Conservation (phyloP, 2,888 invertebrate genomes). For the Galerucella nymphaeae region DNA sequence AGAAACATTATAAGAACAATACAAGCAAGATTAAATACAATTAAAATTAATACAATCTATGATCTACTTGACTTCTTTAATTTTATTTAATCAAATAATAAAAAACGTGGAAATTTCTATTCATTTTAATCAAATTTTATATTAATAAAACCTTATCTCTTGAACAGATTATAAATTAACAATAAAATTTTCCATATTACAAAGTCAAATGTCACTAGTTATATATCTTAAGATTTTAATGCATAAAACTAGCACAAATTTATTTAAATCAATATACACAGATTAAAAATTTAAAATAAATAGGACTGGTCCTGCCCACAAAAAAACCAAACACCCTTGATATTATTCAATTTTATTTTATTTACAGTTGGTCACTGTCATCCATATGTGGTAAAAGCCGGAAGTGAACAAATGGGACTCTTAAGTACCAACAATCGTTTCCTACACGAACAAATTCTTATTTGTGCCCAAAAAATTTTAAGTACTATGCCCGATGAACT, state of each 20-base stretch:
- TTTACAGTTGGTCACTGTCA: constrained; percentile 96
- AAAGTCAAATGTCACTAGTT: neutral
- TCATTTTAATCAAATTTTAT: neutral
- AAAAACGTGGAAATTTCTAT: neutral
- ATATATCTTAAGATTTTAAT: neutral
- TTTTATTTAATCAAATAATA: too few species aligned
- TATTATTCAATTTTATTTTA: too few species aligned
- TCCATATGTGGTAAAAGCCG: constrained; percentile 91
- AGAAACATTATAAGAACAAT: too few species aligned
- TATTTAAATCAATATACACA: neutral
- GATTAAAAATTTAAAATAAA: neutral
- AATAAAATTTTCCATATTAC: neutral
- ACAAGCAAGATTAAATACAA: neutral
- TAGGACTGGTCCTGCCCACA: too few species aligned
- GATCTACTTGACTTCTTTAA: too few species aligned
- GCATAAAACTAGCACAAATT: neutral
- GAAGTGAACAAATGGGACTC: constrained; percentile 88
- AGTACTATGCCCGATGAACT: constrained; percentile 86
- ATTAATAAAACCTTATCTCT: neutral
- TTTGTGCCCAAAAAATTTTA: constrained; percentile 87
- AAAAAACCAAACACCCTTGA: too few species aligned
- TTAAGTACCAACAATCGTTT: constrained; percentile 97
- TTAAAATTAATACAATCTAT: too few species aligned
- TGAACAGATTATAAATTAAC: neutral
- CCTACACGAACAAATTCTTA: constrained; percentile 93